Evolutionary conservation across 2,888 invertebrate species (phyloP), one percentile per base, ranked within the genome.

Genomic region (Lithophane semibrunnea): DNA sequence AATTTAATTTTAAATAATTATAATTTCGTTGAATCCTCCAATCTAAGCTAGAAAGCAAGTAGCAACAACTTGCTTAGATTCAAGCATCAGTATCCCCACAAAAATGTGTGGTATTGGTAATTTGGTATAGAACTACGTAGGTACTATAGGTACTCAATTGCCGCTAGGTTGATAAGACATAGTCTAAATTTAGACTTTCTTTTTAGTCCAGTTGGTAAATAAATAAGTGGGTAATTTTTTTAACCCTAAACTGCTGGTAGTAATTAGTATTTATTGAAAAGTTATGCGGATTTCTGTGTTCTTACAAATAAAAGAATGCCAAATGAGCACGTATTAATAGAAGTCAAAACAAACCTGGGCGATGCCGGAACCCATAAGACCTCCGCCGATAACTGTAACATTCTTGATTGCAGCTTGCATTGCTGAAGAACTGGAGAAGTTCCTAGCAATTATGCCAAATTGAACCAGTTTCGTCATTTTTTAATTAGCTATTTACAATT

Each of bases 291-390:
- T 37, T 73, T 24, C n/a, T 44, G n/a, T 37, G 9, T 9, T n/a
- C n/a, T n/a, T n/a, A 29, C 2, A n/a, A n/a, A 18, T 54, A 44
- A 18, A 64, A 44, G 13, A 16, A 54, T 52, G 2, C 2, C 10
- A 42, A 29, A 10, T 9, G 21, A 29, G n/a, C 4, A n/a, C 10
- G 29, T n/a, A 49, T 44, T 21, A 54, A 13, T 58, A 0, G 47
- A 49, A 73, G 42, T 65, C n/a, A 69, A 63, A 63, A 84, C 85
- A 70, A 74, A 98, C 98, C 97, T 99, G 99, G 66, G 99, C 98
- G 88, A 99, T 99, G 71, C 99, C 99, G 65, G 98, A 98, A 7
- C 99, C 99, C 99, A 99, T 99, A 12, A 98, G 96, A 10, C 99
- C 99, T 61, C 98, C 98, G n/a, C 99, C 99, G 87, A 99, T 98